Conservation (phyloP, 1,140 invertebrate genomes). For the Himalopsyche phryganea region DNA sequence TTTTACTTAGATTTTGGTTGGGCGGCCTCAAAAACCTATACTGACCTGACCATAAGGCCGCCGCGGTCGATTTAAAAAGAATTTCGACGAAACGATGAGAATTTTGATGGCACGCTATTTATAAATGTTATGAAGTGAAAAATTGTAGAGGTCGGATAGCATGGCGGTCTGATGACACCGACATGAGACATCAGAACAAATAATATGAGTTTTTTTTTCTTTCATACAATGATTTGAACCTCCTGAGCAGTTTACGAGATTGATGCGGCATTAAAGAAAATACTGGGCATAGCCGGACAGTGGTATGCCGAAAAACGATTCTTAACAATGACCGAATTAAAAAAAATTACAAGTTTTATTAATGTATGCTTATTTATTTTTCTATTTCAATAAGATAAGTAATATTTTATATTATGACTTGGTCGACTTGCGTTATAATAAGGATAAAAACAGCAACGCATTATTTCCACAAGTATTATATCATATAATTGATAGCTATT, state of each 20-base stretch:
- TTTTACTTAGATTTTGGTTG: too few relatives aligned
- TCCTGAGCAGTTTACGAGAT: not conserved
- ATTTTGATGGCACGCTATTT: conserved; percentile 24
- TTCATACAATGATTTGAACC: too few relatives aligned
- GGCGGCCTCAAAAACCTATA: too few relatives aligned
- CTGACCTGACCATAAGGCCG: not conserved
- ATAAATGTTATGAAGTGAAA: conserved; percentile 15
- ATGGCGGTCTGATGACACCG: conserved; percentile 13
- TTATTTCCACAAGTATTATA: too few relatives aligned
- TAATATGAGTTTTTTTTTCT: not conserved
- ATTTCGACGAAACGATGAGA: conserved; percentile 28
- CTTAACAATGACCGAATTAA: too few relatives aligned
- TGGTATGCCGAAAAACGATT: not conserved
- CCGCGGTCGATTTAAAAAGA: conserved; percentile 13
- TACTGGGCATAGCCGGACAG: not conserved
- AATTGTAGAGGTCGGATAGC: conserved; percentile 2
- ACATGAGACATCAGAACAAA: not conserved
- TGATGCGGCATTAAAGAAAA: not conserved
- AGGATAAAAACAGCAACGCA: too few relatives aligned
- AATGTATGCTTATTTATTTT: too few relatives aligned
- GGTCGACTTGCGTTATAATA: too few relatives aligned
- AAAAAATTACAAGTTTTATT: too few relatives aligned
- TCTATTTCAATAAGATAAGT: too few relatives aligned
- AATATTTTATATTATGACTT: too few relatives aligned
- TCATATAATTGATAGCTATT: too few relatives aligned